Base-by-base conservation (phyloP, 2,888 invertebrate species). In the Hypsopygia costalis region DNA sequence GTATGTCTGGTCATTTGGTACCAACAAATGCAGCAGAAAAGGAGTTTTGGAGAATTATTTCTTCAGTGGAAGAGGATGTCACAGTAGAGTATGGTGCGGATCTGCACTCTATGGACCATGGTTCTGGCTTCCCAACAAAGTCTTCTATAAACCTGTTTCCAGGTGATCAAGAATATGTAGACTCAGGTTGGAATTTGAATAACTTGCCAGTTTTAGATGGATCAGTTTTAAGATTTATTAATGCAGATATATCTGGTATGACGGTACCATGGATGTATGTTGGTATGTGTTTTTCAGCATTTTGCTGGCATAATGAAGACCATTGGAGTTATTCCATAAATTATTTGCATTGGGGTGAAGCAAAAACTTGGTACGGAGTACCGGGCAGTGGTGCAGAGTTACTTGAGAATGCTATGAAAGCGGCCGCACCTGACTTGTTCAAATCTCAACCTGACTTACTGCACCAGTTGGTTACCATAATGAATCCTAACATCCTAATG, bases 291-390 rank as follows among this genome's bases (percentile, higher is more conserved):
- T 95, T 95, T 77, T 92, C 94, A 37, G 93, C 94, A 49, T 95
- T 95, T 74, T 94, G 94, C 62, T 95, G 95, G 95, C 95, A 95
- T 65, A 94, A 93, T 72, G 95, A 95, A 76, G 95, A 95, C 67
- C 95, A 95, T 68, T 95, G 95, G 95, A 94, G 94, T 59, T 95
- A 94, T 66, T 94, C 94, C 12, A 94, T 95, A 46, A 95, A 95
- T 69, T 95, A 94, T 68, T 82, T 94, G 58, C 95, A 95, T 71
- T 94, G 94, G 94, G 95, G 95, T 37, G 95, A 95, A 65, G 91
- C 93, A 1, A 95, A 95, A 77, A 94, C 94, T 21, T 95, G 95
- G 95, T 95, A 95, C 85, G 95, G 95, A 31, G 93, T 94, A 10
- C 93, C 94, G 29, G 94, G 94, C 4, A 82, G 85, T 46, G 89